These are phyloP conservation scores for Hemistola chrysoprasaria DNA, from an alignment of 2,888 invertebrate genomes.

Conservation along the genomic window DNA sequence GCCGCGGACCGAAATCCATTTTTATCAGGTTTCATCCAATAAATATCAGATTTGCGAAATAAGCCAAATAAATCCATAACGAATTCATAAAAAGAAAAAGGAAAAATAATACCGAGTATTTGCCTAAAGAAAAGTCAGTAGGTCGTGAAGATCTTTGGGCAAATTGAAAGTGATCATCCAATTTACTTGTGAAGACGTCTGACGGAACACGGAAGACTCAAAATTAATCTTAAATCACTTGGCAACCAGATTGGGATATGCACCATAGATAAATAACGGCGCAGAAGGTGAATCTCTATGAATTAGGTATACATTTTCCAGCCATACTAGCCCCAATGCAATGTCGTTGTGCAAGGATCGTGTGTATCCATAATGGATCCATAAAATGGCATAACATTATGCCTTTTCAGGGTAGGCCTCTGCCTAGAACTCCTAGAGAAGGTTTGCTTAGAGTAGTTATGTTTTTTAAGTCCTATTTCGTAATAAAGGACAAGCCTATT, in stretches of 20 bases:
- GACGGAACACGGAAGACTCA: slow-evolving; percentile 17
- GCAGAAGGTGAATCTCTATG: background rate
- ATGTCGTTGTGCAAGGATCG: too few relatives aligned
- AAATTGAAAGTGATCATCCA: slow-evolving; percentile 33
- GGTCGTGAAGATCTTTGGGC: slow-evolving; percentile 18
- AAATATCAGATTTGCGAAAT: slow-evolving; percentile 12
- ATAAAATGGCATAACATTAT: too few relatives aligned
- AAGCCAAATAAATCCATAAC: slow-evolving; percentile 15
- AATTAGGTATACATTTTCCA: too few relatives aligned
- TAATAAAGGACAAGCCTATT: too few relatives aligned
- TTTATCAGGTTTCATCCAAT: slow-evolving; percentile 11
- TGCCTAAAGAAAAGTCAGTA: slow-evolving; percentile 25
- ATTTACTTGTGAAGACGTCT: slow-evolving; percentile 21
- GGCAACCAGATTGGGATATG: slow-evolving; percentile 32
- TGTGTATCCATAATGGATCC: too few relatives aligned
- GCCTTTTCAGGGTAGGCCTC: too few relatives aligned
- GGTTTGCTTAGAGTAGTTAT: too few relatives aligned
- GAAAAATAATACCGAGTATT: slow-evolving; percentile 27
- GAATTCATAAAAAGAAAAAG: slow-evolving; percentile 25
- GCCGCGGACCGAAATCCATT: slow-evolving; percentile 2
- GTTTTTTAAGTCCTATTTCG: too few relatives aligned
- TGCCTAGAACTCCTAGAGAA: too few relatives aligned
- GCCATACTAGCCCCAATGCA: too few relatives aligned
- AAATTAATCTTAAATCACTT: slow-evolving; percentile 46
- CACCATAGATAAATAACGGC: slow-evolving; percentile 9